Base-by-base conservation (phyloP, 2,113 vertebrate species). In the Probosciger aterrimus region DNA sequence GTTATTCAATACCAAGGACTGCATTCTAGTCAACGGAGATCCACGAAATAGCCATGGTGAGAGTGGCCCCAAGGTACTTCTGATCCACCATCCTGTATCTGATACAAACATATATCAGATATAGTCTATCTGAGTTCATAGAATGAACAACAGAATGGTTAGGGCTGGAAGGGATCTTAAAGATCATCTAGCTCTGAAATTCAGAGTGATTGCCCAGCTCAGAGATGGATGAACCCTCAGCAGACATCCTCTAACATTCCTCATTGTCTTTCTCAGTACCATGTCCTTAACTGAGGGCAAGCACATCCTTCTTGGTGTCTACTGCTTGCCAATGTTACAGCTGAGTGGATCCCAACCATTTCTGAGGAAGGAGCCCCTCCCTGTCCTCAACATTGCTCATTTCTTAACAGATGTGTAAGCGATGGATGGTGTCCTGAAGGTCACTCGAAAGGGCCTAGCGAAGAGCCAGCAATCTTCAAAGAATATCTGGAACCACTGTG, bases 381-480 rank as follows among this genome's bases (percentile, higher is more conserved):
- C 59, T 86, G 59, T 18, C 14, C n/a, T 35, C 80, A 81, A 22
- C 13, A 16, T 15, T 62, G 33, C 33, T 80, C 31, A 9, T 39
- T 88, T 89, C 60, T 93, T 64, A 49, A 49, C 67, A 74, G 37
- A 57, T 23, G 52, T 50, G 33, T 60, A 75, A 53, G 43, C 30
- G 25, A 80, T 81, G 68, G 64, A 84, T 59, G 25, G 19, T 55
- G n/a, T 11, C 80, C 43, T 64, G 47, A 84, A 84, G 55, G 50
- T 68, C 76, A 78, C 50, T 71, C 53, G 46, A 37, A 37, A 35
- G 4, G 39, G 69, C 28, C 55, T 28, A 92, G 71, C n/a, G 60
- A 37, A n/a, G 9, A 92, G 71, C 20, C 89, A 96, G 41, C 33
- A 92, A 53, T 41, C 63, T 90, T 77, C 88, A 94, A 67, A 88